Evolutionary conservation across 2,113 vertebrate species (phyloP).

Genomic region (Embiotoca jacksoni): DNA sequence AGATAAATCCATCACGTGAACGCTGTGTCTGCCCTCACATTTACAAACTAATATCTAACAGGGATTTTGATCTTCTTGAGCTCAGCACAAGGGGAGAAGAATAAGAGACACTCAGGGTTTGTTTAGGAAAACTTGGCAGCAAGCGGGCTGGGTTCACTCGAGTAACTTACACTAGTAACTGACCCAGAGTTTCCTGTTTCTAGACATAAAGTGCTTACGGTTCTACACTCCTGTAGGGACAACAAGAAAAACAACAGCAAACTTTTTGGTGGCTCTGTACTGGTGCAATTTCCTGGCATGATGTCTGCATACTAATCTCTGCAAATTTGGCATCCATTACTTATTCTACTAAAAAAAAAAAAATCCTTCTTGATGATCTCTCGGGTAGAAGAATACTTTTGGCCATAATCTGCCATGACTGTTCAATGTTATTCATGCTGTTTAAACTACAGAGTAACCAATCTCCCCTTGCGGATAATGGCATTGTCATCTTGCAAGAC

Average conservation of each 20-base stretch:
- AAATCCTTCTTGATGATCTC: background rate
- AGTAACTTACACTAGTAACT: background rate
- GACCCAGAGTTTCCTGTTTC: background rate
- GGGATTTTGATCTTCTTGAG: too few relatives aligned
- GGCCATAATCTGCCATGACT: constrained; percentile 7
- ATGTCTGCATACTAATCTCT: constrained; percentile 19
- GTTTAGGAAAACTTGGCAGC: background rate
- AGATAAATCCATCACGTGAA: too few relatives aligned
- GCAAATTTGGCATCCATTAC: background rate
- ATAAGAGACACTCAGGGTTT: too few relatives aligned
- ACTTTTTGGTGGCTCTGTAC: constrained; percentile 47
- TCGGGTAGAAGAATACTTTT: background rate
- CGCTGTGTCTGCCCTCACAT: too few relatives aligned
- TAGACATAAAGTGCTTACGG: background rate
- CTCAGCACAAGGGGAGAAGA: too few relatives aligned
- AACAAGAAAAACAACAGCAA: background rate
- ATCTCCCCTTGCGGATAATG: constrained; percentile 63
- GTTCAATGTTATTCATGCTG: constrained; percentile 44
- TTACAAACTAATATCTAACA: too few relatives aligned
- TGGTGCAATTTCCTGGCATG: constrained; percentile 36
- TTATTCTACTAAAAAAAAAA: constrained; percentile 2
- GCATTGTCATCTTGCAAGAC: constrained; percentile 62
- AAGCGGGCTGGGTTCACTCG: background rate
- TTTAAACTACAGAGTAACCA: constrained; percentile 70
- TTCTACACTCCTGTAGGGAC: background rate